Conservation (phyloP, 1,140 invertebrate species). For the Drosophila azteca region DNA sequence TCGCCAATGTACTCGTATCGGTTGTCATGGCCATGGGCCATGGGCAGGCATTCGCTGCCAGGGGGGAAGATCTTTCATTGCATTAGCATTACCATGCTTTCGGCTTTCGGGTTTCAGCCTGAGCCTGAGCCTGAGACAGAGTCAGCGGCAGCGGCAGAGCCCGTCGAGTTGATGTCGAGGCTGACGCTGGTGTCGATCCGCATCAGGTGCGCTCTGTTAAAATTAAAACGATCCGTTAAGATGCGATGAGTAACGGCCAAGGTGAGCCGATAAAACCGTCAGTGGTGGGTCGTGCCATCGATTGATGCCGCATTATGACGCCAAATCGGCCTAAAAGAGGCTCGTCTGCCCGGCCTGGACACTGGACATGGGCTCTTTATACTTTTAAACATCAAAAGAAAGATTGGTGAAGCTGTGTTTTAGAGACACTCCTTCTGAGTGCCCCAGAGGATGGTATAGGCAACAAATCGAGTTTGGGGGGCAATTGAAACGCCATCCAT, state of each 20-base stretch:
- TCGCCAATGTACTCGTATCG: constrained; percentile 1
- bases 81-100: neutral
- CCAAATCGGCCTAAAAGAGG: constrained; percentile 10
- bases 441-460: neutral
- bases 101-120: too few relatives aligned
- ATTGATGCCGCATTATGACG: constrained; percentile 31
- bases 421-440: too few relatives aligned
- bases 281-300: constrained; percentile 29
- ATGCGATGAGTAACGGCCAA: constrained; percentile 27
- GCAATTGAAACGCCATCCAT: constrained; percentile 41
- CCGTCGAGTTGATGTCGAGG: too few relatives aligned
- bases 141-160: too few relatives aligned
- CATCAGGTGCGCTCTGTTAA: constrained; percentile 22
- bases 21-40: constrained; percentile 39
- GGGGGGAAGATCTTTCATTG: constrained; percentile 19
- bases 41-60: constrained; percentile 27
- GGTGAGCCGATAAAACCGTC: constrained; percentile 23
- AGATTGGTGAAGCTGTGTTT: too few relatives aligned
- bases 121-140: too few relatives aligned
- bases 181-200: constrained; percentile 6
- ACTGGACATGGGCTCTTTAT: too few relatives aligned
- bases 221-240: constrained; percentile 58
- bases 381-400: too few relatives aligned
- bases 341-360: too few relatives aligned
- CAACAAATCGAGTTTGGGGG: constrained; percentile 5